Percentiles rank a stretch among this genome's conserved stretches.
phyloP scores from a whole-genome alignment of 1,140 invertebrate genomes.

The Leptinotarsa undecemlineata region DNA sequence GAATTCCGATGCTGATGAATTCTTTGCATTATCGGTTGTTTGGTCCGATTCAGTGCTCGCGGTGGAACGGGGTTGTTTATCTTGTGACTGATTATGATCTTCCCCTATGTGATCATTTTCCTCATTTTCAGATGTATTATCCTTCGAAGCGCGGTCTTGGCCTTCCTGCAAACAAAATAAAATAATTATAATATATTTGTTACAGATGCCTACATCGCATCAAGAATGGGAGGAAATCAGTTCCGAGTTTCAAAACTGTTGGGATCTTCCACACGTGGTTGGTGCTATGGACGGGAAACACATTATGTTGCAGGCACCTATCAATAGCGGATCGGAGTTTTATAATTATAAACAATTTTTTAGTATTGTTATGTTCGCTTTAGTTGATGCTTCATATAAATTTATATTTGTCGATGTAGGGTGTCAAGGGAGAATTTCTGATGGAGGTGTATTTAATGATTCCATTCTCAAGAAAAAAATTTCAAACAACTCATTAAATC shows the following conservation, averaged over 20 bases:
- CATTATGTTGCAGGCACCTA: constrained; percentile 48
- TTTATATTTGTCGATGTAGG: constrained; percentile 57
- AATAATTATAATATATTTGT: constrained; percentile 24
- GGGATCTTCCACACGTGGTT: not conserved
- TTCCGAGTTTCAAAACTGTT: constrained; percentile 32
- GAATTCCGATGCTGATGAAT: no score
- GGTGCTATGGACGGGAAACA: constrained; percentile 47
- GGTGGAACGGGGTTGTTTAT: not conserved
- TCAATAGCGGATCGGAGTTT: constrained; percentile 54
- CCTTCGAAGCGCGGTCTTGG: not conserved
- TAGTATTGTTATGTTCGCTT: constrained; percentile 58
- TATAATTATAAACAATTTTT: constrained; percentile 60
- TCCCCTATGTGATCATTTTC: no score
- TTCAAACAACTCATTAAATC: constrained; percentile 10
- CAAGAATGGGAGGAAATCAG: constrained; percentile 27
- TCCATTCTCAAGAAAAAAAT: constrained; percentile 10
- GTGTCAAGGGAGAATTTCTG: constrained; percentile 52
- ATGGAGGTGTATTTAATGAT: constrained; percentile 43
- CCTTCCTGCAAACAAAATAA: not conserved
- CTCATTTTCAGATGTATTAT: not conserved
- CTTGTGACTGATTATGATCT: no score
- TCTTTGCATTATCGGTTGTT: not conserved
- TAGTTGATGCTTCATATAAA: constrained; percentile 57
- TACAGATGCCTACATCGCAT: no score
- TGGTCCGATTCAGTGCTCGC: not conserved